Conservation (phyloP, 2,888 invertebrate genomes). For the Adineta ricciae region DNA sequence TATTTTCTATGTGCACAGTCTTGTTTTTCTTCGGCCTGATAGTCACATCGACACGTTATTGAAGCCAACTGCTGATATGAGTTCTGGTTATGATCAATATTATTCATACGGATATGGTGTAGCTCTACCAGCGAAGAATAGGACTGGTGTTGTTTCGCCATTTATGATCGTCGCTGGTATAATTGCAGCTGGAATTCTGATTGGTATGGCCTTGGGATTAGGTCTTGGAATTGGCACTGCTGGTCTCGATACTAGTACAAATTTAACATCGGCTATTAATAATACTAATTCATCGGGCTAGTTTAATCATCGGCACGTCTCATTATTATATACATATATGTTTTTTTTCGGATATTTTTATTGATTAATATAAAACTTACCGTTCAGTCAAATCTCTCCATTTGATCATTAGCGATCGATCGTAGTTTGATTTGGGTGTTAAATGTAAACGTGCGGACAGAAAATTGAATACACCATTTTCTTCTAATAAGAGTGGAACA, state of each 20-base stretch:
- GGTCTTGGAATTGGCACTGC: neutral
- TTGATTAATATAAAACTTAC: constrained; percentile 38
- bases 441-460: constrained; percentile 64
- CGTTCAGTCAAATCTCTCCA: constrained; percentile 79
- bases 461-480: constrained; percentile 74
- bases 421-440: constrained; percentile 37
- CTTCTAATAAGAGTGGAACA: constrained; percentile 83
- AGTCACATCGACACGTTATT: neutral
- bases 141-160: constrained; percentile 39
- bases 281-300: neutral
- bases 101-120: too few relatives aligned
- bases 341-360: neutral
- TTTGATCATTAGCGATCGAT: constrained; percentile 59
- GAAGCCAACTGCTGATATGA: neutral
- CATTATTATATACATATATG: neutral
- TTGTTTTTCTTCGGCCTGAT: neutral
- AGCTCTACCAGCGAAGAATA: too few relatives aligned
- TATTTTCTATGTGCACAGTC: neutral
- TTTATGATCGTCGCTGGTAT: neutral
- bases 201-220: neutral
- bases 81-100: neutral
- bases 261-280: neutral
- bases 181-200: neutral
- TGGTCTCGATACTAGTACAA: neutral
- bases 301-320: neutral